A percentile compares a stretch with the other conserved stretches of the same genome.
Evolutionary conservation across 2,113 vertebrate genomes (phyloP).

Genomic region (Lophura nycthemera): DNA sequence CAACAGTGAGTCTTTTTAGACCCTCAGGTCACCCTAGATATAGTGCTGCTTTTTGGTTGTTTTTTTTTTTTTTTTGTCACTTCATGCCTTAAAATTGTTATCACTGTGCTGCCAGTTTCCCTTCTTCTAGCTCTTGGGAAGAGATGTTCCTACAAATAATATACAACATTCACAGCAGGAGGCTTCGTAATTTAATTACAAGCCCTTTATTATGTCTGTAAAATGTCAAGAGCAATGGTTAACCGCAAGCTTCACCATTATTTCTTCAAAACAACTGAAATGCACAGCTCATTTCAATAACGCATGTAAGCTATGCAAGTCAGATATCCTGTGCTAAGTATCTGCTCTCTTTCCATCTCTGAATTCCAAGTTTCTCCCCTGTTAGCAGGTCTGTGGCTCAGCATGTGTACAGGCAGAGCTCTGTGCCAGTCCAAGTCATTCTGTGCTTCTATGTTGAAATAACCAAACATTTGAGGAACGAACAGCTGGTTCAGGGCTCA

Average conservation of each 20-base stretch:
- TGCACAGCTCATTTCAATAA: neutral
- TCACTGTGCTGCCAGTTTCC: neutral
- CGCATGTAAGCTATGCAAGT: neutral
- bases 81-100: conserved; percentile 17
- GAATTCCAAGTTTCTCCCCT: neutral
- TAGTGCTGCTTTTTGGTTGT: neutral
- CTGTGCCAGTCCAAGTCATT: neutral
- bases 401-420: neutral
- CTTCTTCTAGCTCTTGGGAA: neutral
- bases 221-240: conserved; percentile 5
- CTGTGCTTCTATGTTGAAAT: no score
- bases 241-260: neutral
- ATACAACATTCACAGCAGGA: neutral
- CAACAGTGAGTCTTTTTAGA: neutral
- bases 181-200: neutral
- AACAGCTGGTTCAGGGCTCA: neutral
- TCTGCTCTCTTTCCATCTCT: neutral
- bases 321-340: neutral
- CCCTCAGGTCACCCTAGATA: neutral
- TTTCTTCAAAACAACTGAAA: conserved; percentile 8
- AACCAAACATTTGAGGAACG: neutral
- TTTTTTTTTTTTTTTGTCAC: neutral
- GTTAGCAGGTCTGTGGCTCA: neutral
- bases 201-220: neutral
- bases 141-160: neutral